Evolutionary conservation across 2,113 vertebrate species (phyloP), one percentile per base, ranked within the genome.

Genomic region (Heteronetta atricapilla): DNA sequence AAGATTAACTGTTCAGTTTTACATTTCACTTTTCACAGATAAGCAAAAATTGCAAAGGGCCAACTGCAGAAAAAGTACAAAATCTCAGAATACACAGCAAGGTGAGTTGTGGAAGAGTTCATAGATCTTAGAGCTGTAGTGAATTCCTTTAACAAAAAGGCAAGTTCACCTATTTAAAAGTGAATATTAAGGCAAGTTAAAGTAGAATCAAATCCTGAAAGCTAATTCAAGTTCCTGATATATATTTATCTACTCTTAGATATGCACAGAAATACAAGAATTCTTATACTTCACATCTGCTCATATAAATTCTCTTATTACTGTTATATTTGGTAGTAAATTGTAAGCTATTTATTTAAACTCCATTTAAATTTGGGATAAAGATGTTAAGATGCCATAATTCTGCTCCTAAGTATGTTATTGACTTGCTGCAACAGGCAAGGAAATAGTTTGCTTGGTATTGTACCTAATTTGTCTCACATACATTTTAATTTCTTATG

Each of bases 1-100:
- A 96, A 90, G 74, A 82, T 91, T 96, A 94, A 86, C 52, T 80
- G 84, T 68, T 44, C 56, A 20, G 58, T 74, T 94, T 89, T 60
- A 82, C 56, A 91, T 76, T 90, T 62, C 83, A 67, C 36, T 50
- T 87, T 26, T 72, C 28, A 68, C 3, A 88, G 28, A 62, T 29
- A 89, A 72, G 73, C 14, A 89, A 91, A 94, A 69, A 56, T 21
- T 46, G 14, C n/a, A 74, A 77, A 93, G 25, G 8, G 13, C 18
- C 55, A 70, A 20, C n/a, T 60, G 52, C 36, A 90, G 76, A 85
- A 88, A 89, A 67, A 40, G 13, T 48, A 60, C 22, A 6, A 80
- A 68, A 25, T 26, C 4, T 82, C 60, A 78, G 34, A 92, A 80
- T 7, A 79, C 16, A 83, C 8, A 68, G 42, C 31, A 81, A 73